Percentiles rank a stretch among this genome's conserved stretches.
phyloP scores from a whole-genome alignment of 2,888 invertebrate species.

The Cenopis cana region DNA sequence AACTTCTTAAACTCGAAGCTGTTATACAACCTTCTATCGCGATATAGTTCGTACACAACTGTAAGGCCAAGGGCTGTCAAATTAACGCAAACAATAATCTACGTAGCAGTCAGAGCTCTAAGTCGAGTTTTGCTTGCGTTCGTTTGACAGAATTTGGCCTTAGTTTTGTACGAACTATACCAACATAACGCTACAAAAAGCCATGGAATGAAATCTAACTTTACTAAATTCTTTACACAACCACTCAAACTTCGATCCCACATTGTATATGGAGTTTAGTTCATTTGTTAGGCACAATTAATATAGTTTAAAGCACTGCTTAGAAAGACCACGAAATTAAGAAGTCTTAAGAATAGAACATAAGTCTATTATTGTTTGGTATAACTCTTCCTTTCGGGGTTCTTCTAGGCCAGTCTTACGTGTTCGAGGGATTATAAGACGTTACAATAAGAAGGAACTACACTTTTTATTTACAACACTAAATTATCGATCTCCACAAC shows the following conservation, averaged over 20 bases:
- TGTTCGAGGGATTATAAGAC: slow-evolving; percentile 2
- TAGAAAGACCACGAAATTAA: slow-evolving; percentile 17
- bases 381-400: background rate
- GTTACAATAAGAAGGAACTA: background rate
- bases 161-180: too few species aligned
- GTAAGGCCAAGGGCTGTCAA: too few species aligned
- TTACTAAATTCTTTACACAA: slow-evolving; percentile 19
- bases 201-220: slow-evolving; percentile 38
- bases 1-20: background rate
- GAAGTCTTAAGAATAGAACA: background rate
- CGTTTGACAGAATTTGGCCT: too few species aligned
- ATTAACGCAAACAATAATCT: too few species aligned
- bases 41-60: too few species aligned
- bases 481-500: background rate
- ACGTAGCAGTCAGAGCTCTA: too few species aligned
- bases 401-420: background rate
- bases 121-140: too few species aligned
- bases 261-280: slow-evolving; percentile 33
- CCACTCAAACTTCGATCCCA: slow-evolving; percentile 27
- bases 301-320: slow-evolving; percentile 15
- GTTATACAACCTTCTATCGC: background rate
- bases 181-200: slow-evolving; percentile 13
- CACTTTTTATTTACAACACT: background rate
- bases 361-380: background rate
- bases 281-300: slow-evolving; percentile 39